Evolutionary conservation across 2,113 vertebrate species (phyloP), one percentile per base, ranked within the genome.

Genomic region (Fulica atra): DNA sequence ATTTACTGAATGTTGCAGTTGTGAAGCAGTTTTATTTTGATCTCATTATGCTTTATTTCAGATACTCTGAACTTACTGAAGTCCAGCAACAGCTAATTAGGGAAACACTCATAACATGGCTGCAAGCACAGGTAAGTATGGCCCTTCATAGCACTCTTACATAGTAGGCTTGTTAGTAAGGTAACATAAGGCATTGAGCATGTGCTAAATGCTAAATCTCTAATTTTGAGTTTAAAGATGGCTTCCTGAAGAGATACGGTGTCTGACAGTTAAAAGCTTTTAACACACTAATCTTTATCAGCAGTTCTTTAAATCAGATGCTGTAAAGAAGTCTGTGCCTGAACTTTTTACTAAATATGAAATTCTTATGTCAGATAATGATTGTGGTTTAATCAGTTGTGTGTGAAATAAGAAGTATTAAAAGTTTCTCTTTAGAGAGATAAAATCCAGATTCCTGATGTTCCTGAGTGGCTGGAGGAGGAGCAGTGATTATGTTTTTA

Each of bases 31-130:
- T n/a, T 9, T 74, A 19, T 87, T 92, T 95, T 95, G 24, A 84
- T 50, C 8, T 93, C 19, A 3, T 13, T 69, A 8, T 92, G 64
- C 61, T 97, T 78, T 98, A 10, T 98, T 98, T 85, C 97, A 99
- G 99, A 95, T 99, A 99, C 40, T 98, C 98, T 54, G 98, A 98
- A 88, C 98, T 99, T 93, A 99, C 97, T 72, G 98, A 98, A 84
- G 97, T 95, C 36, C 99, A 99, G 87, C 99, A 99, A 91, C 99
- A 99, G 90, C 98, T 99, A 57, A 99, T 99, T 95, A 98, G 99
- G 94, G 99, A 99, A 98, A 99, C 99, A 0, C 98, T 99, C 53
- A 97, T 99, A 98, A 99, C 99, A 91, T 99, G 99, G 99, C 98
- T 99, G 57, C 99, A 99, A 98, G 97, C 97, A 93, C 99, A 99